phyloP scores from a whole-genome alignment of 1,140 invertebrate genomes.

The Megalopta genalis region DNA sequence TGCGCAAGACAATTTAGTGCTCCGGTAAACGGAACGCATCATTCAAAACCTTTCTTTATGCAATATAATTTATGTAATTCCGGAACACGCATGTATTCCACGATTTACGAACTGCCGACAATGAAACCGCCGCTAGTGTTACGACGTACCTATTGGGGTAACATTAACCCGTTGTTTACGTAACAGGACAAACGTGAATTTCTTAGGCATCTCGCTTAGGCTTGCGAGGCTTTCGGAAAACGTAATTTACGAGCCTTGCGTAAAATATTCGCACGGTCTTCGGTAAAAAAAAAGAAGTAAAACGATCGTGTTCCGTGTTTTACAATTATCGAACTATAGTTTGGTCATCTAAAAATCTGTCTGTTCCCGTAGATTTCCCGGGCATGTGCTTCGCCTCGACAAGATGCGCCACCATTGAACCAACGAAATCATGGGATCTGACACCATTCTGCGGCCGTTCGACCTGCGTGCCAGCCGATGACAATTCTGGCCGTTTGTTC shows the following conservation, averaged over 20 bases:
- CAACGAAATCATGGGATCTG: conserved; percentile 90
- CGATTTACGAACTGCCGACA: neutral
- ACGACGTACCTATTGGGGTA: no score
- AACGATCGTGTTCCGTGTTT: no score
- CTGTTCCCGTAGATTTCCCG: conserved; percentile 87
- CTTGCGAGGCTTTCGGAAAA: no score
- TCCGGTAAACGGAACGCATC: conserved; percentile 8
- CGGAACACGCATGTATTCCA: neutral
- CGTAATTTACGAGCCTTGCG: no score
- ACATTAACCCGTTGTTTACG: conserved; percentile 32
- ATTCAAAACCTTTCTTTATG: conserved; percentile 22
- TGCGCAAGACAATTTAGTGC: conserved; percentile 8
- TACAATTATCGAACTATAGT: no score
- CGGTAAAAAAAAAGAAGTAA: no score
- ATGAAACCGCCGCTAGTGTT: neutral
- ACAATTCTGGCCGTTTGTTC: conserved; percentile 85
- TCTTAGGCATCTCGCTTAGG: no score
- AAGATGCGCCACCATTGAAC: conserved; percentile 91
- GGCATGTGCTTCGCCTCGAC: conserved; percentile 94
- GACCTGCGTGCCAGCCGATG: conserved; percentile 89
- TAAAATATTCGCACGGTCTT: no score
- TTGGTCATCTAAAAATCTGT: conserved; percentile 50
- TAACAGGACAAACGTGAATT: no score
- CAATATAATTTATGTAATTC: conserved; percentile 35
- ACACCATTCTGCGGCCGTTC: conserved; percentile 92